These are phyloP conservation scores for Sebastes jordani DNA, from an alignment of 2,797 vertebrate genomes.

Conservation along the genomic window DNA sequence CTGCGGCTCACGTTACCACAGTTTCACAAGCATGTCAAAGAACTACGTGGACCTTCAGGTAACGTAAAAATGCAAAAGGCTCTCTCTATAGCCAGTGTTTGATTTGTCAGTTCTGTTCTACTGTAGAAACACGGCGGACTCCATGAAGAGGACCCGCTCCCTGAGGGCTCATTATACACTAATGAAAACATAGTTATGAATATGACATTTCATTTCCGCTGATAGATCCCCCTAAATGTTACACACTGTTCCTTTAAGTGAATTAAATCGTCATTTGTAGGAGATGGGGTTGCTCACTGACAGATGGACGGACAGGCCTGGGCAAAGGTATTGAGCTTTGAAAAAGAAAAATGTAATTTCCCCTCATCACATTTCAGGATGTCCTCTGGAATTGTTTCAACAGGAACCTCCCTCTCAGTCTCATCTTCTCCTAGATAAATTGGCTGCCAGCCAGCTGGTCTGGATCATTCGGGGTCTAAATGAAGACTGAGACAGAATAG, in stretches of 20 bases:
- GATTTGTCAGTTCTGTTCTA: too few species aligned
- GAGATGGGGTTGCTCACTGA: background rate
- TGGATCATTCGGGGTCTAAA: constrained; percentile 76
- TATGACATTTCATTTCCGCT: too few species aligned
- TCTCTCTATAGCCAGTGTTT: too few species aligned
- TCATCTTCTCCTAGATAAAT: constrained; percentile 80
- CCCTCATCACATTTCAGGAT: constrained; percentile 59
- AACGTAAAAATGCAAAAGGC: too few species aligned
- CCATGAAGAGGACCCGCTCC: too few species aligned
- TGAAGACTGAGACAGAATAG: constrained; percentile 80
- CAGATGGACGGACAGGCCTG: background rate
- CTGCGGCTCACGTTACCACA: too few species aligned
- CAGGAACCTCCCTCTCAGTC: constrained; percentile 69
- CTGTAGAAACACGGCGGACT: too few species aligned
- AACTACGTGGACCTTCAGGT: too few species aligned
- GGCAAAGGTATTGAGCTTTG: background rate
- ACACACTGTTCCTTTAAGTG: background rate
- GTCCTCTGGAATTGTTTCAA: constrained; percentile 59
- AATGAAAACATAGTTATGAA: too few species aligned
- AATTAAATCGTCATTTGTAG: background rate
- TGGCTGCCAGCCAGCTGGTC: constrained; percentile 80
- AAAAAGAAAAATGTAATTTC: constrained; percentile 24
- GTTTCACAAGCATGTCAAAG: too few species aligned
- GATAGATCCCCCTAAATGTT: too few species aligned
- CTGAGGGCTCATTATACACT: too few species aligned